Conservation (phyloP, 2,113 vertebrate genomes). For the Uropsilus gracilis region DNA sequence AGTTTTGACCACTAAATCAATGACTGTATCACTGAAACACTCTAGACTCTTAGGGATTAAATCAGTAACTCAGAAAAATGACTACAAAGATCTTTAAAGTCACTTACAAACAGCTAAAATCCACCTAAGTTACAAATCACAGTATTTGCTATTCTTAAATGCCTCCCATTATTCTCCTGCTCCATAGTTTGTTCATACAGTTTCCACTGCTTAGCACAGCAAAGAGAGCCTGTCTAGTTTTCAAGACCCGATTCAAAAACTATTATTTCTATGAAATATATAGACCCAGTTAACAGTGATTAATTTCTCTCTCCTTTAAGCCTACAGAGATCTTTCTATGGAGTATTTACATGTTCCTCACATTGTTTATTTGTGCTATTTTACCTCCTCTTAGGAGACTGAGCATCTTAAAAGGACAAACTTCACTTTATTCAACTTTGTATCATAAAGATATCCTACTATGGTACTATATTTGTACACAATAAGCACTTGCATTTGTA, state of each 20-base stretch:
- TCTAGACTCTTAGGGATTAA: background rate
- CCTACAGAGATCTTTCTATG: background rate
- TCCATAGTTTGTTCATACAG: background rate
- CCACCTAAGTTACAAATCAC: background rate
- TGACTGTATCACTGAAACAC: background rate
- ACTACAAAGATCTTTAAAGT: background rate
- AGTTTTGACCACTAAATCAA: background rate
- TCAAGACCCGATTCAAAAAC: conserved; percentile 13
- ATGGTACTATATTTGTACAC: background rate
- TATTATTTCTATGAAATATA: background rate
- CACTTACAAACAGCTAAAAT: conserved; percentile 26
- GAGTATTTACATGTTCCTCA: background rate
- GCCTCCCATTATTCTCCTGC: background rate
- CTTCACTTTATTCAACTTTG: background rate
- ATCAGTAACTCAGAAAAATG: conserved; percentile 16
- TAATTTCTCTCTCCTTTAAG: conserved; percentile 24
- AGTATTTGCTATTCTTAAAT: conserved; percentile 14
- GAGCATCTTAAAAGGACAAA: background rate
- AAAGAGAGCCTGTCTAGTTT: conserved; percentile 6
- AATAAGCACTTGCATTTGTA: conserved; percentile 14
- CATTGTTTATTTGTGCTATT: background rate
- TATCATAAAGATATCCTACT: background rate
- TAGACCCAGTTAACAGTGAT: background rate
- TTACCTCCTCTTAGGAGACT: background rate
- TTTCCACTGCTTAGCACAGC: background rate